Evolutionary conservation across 2,888 invertebrate genomes (phyloP), one percentile per base, ranked within the genome.

Genomic region (Leptura quadrifasciata): DNA sequence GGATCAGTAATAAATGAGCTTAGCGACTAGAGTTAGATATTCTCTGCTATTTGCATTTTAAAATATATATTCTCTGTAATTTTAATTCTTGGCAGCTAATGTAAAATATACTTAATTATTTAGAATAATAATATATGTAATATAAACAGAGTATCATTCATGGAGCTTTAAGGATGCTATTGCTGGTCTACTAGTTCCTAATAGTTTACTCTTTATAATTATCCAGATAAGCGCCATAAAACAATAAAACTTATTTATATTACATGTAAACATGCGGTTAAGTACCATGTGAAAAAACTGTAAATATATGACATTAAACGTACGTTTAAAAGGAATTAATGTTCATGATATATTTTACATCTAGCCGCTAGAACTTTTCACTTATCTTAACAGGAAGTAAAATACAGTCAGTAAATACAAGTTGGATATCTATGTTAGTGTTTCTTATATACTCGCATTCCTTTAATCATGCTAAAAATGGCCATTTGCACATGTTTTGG

Each of bases 341-440:
- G 58, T 58, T 21, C 58, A 39, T 47, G 47, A 47, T 15, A 69
- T 72, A 75, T 63, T 73, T 75, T 81, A 79, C 81, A 81, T 79
- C 81, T 78, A 77, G 81, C 81, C 79, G 81, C 79, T 77, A 76
- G 80, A 80, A 82, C 71, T 82, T 84, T 85, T 85, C 84, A 84
- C 82, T 84, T 85, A 85, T 85, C 85, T 84, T 61, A 79, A 75
- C 78, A 76, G 78, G 78, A 78, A 78, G 76, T 76, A 74, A 78
- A 74, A 71, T 24, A 24, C 74, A 74, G 71, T 76, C 75, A 65
- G 69, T 67, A 63, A 58, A 67, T 72, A 74, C 74, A 74, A 75
- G 73, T 74, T 77, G 80, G 77, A 82, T 85, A 84, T 84, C 82
- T 84, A 82, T 84, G 84, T 83, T 83, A 84, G 81, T 82, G 82